Evolutionary conservation across 2,113 vertebrate genomes (phyloP).

Genomic region (Platysternon megacephalum): DNA sequence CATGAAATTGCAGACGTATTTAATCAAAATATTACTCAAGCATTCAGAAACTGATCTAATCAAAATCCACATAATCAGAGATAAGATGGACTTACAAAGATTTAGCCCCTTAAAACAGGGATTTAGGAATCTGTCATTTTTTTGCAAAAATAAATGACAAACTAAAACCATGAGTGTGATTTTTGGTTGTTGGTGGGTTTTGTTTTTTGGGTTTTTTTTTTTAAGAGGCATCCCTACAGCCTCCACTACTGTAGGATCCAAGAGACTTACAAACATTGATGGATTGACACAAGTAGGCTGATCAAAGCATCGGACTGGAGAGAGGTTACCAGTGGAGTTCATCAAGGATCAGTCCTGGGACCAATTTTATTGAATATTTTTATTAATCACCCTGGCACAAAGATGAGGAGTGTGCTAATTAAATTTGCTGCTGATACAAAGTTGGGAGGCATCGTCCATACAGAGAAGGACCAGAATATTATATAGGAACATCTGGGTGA

Average conservation of each 20-base stretch:
- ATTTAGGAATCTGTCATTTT: background rate
- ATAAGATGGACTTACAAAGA: background rate
- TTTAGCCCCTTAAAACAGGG: slow-evolving; percentile 3
- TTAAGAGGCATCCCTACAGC: background rate
- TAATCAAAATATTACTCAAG: background rate
- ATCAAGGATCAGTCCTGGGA: background rate
- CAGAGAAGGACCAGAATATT: background rate
- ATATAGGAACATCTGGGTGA: background rate
- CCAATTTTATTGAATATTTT: background rate
- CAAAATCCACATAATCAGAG: background rate
- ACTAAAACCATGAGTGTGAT: background rate
- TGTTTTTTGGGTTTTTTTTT: background rate
- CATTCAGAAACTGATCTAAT: background rate
- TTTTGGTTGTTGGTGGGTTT: too few species aligned
- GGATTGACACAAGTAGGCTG: background rate
- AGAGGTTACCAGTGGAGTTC: background rate
- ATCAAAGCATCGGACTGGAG: background rate
- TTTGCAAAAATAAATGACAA: background rate
- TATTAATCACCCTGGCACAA: background rate
- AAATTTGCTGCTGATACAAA: background rate
- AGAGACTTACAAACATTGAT: background rate
- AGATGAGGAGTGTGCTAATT: background rate
- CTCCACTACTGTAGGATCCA: background rate
- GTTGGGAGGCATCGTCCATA: background rate
- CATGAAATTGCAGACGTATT: background rate